These are phyloP conservation scores for Corythornis madagascariensis DNA, from an alignment of 2,113 vertebrate genomes.

Conservation along the genomic window DNA sequence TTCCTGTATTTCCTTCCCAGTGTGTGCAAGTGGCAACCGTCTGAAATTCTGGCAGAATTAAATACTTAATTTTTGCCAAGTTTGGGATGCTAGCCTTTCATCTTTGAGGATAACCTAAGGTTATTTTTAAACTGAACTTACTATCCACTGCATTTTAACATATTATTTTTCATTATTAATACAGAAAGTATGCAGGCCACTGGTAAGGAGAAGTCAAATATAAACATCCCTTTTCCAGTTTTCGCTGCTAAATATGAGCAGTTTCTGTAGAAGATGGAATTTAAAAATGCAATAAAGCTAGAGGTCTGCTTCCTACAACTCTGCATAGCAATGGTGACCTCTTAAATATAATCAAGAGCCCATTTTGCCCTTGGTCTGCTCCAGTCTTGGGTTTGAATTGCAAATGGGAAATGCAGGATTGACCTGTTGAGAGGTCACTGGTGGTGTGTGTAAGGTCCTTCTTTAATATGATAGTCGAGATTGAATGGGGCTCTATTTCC, in stretches of 20 bases:
- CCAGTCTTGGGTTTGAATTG: conserved; percentile 81
- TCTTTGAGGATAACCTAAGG: conserved; percentile 68
- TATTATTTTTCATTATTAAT: conserved; percentile 64
- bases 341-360: conserved; percentile 81
- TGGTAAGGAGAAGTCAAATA: conserved; percentile 40
- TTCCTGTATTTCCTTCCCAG: conserved; percentile 31
- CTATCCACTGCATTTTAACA: conserved; percentile 48
- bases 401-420: conserved; percentile 78
- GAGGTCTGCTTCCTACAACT: conserved; percentile 74
- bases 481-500: conserved; percentile 75
- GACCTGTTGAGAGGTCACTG: conserved; percentile 77
- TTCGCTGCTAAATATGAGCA: conserved; percentile 64
- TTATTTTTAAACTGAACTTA: conserved; percentile 67
- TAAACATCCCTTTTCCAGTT: conserved; percentile 67
- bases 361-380: conserved; percentile 76
- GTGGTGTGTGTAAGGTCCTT: conserved; percentile 75
- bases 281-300: conserved; percentile 75
- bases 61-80: conserved; percentile 8
- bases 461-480: conserved; percentile 75
- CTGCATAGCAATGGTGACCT: conserved; percentile 80
- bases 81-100: conserved; percentile 14
- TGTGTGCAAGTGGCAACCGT: conserved; percentile 42
- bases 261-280: conserved; percentile 69
- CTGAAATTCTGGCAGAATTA: conserved; percentile 44
- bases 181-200: conserved; percentile 19